Evolutionary conservation across 2,113 vertebrate genomes (phyloP).

Genomic region (Clinocottus analis): DNA sequence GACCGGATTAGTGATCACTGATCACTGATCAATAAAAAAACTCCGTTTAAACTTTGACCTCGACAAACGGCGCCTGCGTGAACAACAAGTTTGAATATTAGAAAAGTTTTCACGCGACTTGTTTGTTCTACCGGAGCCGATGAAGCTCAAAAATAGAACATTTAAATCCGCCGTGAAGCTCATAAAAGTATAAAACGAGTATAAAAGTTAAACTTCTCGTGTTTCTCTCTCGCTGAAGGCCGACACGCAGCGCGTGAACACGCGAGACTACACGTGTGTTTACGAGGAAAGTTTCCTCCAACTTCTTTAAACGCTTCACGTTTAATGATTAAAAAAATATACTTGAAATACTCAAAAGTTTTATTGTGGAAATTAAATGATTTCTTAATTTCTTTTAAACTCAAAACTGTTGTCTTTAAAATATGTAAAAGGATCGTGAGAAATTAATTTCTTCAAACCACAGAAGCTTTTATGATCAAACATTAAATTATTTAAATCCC

Average conservation of each 20-base stretch:
- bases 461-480: not conserved
- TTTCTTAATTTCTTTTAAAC: not conserved
- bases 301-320: not conserved
- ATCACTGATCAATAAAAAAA: not conserved
- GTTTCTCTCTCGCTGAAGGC: not conserved
- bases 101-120: not conserved
- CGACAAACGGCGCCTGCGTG: not conserved
- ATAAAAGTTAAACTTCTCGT: not conserved
- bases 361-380: not conserved
- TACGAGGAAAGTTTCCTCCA: not conserved
- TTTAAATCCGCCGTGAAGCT: constrained; percentile 4
- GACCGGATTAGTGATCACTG: not conserved
- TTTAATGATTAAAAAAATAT: too few species aligned
- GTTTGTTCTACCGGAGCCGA: too few species aligned
- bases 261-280: too few species aligned
- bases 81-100: not conserved
- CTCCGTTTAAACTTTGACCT: constrained; percentile 24
- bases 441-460: not conserved
- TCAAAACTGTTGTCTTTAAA: not conserved
- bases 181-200: not conserved
- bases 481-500: not conserved
- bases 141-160: not conserved
- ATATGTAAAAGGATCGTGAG: not conserved
- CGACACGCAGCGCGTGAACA: too few species aligned
- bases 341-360: not conserved